These are phyloP conservation scores for Metellina segmentata DNA, from an alignment of 2,888 invertebrate species.

Conservation along the genomic window DNA sequence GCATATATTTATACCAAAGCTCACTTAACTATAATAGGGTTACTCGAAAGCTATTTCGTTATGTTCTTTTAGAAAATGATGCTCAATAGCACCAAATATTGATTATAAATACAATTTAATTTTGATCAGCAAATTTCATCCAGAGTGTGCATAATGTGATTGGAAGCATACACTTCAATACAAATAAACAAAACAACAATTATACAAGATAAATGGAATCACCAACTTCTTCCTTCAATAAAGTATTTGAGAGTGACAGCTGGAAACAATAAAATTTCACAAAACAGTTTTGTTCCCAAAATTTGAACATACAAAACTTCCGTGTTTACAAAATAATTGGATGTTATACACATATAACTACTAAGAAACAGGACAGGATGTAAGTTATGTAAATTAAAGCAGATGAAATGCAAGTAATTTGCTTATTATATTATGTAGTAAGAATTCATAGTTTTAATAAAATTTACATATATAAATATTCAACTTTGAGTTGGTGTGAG, in stretches of 20 bases:
- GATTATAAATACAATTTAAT: too few relatives aligned
- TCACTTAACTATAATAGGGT: too few relatives aligned
- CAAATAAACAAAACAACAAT: too few relatives aligned
- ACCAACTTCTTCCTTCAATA: background rate
- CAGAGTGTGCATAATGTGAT: too few relatives aligned
- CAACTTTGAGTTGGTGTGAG: background rate
- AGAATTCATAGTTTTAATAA: background rate
- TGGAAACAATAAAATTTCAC: background rate
- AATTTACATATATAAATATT: background rate
- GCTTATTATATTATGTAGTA: background rate
- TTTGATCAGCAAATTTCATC: too few relatives aligned
- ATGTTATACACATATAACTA: background rate
- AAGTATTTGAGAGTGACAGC: background rate
- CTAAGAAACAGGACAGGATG: background rate
- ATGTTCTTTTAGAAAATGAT: too few relatives aligned
- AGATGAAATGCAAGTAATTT: background rate
- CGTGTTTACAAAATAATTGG: background rate
- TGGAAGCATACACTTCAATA: too few relatives aligned
- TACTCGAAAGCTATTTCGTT: too few relatives aligned
- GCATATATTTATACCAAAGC: too few relatives aligned
- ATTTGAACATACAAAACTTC: background rate
- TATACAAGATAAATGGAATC: background rate
- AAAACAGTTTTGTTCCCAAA: background rate
- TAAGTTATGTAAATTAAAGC: background rate
- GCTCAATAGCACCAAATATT: too few relatives aligned